phyloP scores from a whole-genome alignment of 2,113 vertebrate species.

The Oriolus oriolus region DNA sequence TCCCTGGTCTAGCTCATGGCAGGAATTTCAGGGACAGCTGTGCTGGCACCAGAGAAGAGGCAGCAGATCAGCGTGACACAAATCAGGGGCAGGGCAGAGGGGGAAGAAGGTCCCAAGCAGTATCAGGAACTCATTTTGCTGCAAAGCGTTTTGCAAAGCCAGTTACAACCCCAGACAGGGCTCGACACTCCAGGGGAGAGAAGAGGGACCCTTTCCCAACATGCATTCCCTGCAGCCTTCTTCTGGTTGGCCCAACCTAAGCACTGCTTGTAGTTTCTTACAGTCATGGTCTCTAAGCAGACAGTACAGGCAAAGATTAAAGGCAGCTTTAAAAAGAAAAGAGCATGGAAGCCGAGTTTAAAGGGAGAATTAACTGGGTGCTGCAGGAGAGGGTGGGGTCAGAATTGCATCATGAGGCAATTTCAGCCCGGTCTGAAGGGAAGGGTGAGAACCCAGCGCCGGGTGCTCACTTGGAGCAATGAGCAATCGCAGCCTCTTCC shows the following conservation, averaged over 20 bases:
- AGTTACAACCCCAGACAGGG: neutral
- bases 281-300: neutral
- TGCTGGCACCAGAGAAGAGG: neutral
- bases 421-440: neutral
- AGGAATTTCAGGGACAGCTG: neutral
- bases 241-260: neutral
- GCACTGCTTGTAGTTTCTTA: neutral
- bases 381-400: slow-evolving; percentile 41
- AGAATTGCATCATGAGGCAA: neutral
- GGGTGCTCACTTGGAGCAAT: neutral
- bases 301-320: neutral
- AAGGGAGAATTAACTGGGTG: neutral
- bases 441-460: neutral
- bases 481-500: neutral
- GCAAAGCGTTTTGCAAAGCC: neutral
- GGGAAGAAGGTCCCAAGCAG: neutral
- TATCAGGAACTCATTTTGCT: neutral
- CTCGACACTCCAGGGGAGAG: neutral
- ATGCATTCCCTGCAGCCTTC: neutral
- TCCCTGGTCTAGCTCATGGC: neutral
- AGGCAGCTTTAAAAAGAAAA: neutral
- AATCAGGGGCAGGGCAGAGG: neutral
- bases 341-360: neutral
- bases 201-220: neutral
- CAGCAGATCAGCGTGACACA: neutral